Evolutionary conservation across 2,797 vertebrate genomes (phyloP).

Genomic region (Crenichthys baileyi): DNA sequence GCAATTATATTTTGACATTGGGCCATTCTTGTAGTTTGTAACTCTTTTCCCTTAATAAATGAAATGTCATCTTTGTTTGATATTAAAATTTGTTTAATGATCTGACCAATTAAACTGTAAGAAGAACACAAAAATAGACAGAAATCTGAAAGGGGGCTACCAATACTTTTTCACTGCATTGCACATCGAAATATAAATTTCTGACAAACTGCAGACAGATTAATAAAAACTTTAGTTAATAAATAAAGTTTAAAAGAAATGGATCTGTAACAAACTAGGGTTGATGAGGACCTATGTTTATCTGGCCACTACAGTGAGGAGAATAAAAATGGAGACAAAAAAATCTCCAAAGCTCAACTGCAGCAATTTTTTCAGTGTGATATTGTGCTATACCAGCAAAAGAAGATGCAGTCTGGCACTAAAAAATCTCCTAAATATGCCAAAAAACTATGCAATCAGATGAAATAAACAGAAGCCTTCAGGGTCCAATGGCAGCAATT

Average conservation of each 20-base stretch:
- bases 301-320: not conserved
- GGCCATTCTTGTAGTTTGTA: not conserved
- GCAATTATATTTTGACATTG: not conserved
- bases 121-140: not conserved
- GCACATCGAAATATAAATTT: not conserved
- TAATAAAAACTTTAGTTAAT: too few species aligned
- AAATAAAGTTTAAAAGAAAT: not conserved
- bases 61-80: not conserved
- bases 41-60: not conserved
- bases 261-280: not conserved
- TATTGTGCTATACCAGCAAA: not conserved
- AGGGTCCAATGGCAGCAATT: conserved; percentile 44
- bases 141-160: not conserved
- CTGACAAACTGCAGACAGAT: not conserved
- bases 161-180: not conserved
- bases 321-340: not conserved
- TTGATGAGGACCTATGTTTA: not conserved
- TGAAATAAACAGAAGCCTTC: conserved; percentile 20
- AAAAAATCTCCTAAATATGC: not conserved
- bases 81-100: not conserved
- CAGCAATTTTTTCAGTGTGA: not conserved
- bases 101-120: not conserved
- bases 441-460: conserved; percentile 20
- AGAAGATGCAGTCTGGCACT: not conserved
- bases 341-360: not conserved